Conservation (phyloP, 1,140 invertebrate genomes). For the Lepeophtheirus salmonis region DNA sequence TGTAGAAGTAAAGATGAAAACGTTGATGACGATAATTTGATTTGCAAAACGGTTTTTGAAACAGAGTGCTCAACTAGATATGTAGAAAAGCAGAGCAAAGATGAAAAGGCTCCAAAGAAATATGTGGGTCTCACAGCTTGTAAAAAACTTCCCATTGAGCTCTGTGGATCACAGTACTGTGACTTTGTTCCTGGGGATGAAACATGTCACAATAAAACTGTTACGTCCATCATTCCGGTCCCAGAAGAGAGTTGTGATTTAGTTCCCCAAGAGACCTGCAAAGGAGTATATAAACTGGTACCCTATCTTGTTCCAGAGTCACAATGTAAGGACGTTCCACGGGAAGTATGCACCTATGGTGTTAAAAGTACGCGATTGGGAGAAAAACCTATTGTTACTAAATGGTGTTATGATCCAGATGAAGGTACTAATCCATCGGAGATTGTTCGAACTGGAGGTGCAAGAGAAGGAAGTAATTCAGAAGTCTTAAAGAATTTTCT, state of each 20-base stretch:
- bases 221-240: not conserved
- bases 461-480: not conserved
- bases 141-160: constrained; percentile 10
- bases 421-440: not conserved
- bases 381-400: constrained; percentile 4
- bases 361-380: not conserved
- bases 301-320: constrained; percentile 3
- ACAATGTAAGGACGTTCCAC: constrained; percentile 11
- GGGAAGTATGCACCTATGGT: constrained; percentile 8
- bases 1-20: not conserved
- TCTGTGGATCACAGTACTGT: constrained; percentile 6
- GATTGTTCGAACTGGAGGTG: too few species aligned
- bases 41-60: constrained; percentile 7
- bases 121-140: not conserved
- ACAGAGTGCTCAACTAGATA: constrained; percentile 4
- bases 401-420: constrained; percentile 8
- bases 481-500: not conserved
- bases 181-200: not conserved
- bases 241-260: constrained; percentile 12
- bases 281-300: constrained; percentile 10
- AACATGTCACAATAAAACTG: constrained; percentile 11
- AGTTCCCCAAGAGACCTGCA: constrained; percentile 5
- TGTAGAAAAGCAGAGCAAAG: not conserved
- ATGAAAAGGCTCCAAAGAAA: not conserved
- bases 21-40: not conserved